Evolutionary conservation across 2,113 vertebrate species (phyloP).

Genomic region (Galemys pyrenaicus): DNA sequence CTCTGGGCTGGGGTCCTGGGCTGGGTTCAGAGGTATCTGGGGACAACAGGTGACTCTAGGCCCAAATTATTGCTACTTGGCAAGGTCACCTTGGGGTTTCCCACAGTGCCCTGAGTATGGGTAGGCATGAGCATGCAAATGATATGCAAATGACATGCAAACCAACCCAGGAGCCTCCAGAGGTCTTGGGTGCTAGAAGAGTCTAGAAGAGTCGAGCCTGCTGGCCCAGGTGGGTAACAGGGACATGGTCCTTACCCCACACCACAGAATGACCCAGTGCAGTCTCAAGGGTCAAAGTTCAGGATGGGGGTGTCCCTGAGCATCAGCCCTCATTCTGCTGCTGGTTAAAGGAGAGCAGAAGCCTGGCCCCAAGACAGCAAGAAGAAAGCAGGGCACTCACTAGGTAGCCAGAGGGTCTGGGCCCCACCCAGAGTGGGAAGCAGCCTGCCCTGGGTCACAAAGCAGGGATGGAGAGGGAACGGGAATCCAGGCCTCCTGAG

Average conservation of each 20-base stretch:
- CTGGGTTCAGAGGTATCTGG: constrained; percentile 36
- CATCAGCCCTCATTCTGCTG: constrained; percentile 61
- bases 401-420: neutral
- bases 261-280: neutral
- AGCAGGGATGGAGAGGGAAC: neutral
- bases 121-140: constrained; percentile 67
- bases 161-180: constrained; percentile 51
- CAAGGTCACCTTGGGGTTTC: constrained; percentile 52
- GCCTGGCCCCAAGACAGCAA: constrained; percentile 24
- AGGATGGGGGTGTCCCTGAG: constrained; percentile 52
- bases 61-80: constrained; percentile 75
- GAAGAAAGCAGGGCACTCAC: constrained; percentile 22
- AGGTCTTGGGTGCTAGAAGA: neutral
- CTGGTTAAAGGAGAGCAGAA: constrained; percentile 50
- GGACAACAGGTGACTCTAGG: constrained; percentile 56
- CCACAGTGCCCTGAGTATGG: constrained; percentile 62
- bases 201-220: neutral
- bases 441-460: neutral
- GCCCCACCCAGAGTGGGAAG: neutral
- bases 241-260: constrained; percentile 3
- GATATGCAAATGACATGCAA: constrained; percentile 64
- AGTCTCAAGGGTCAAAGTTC: neutral
- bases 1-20: constrained; percentile 17
- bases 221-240: neutral
- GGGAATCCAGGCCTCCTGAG: constrained; percentile 20